These are phyloP conservation scores for Ispidina lecontei DNA, from an alignment of 2,797 vertebrate genomes.

Conservation along the genomic window DNA sequence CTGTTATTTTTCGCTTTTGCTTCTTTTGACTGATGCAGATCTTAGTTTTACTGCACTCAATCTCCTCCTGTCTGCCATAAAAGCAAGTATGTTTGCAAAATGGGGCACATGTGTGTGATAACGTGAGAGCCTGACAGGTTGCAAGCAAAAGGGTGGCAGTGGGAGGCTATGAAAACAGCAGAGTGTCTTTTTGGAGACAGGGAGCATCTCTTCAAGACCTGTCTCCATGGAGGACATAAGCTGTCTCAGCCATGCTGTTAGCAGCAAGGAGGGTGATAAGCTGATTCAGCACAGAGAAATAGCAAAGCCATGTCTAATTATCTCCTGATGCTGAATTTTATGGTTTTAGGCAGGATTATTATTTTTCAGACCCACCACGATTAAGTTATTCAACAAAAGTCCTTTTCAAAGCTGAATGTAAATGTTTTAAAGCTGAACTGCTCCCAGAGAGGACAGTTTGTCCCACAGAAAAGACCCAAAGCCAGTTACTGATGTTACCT, in stretches of 20 bases:
- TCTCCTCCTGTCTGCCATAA: not conserved
- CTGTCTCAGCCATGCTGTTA: not conserved
- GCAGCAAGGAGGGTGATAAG: not conserved
- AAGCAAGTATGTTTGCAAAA: not conserved
- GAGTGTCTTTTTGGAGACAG: not conserved
- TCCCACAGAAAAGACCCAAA: not conserved
- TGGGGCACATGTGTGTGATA: not conserved
- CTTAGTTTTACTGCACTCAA: constrained; percentile 14
- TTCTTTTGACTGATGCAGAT: constrained; percentile 20
- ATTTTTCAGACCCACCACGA: not conserved
- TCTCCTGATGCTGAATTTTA: not conserved
- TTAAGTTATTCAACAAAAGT: not conserved
- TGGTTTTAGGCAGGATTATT: not conserved
- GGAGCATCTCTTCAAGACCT: not conserved
- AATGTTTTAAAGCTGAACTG: not conserved
- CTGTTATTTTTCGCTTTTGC: not conserved
- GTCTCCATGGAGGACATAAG: not conserved
- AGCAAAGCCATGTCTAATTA: not conserved
- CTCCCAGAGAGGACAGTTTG: not conserved
- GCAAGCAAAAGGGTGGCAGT: not conserved
- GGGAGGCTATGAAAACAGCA: not conserved
- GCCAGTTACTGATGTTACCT: accelerated
- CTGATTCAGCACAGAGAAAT: not conserved
- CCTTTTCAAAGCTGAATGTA: not conserved
- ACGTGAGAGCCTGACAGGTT: not conserved